Base-by-base conservation (phyloP, 1,140 invertebrate genomes). In the Tetraneura akinire region DNA sequence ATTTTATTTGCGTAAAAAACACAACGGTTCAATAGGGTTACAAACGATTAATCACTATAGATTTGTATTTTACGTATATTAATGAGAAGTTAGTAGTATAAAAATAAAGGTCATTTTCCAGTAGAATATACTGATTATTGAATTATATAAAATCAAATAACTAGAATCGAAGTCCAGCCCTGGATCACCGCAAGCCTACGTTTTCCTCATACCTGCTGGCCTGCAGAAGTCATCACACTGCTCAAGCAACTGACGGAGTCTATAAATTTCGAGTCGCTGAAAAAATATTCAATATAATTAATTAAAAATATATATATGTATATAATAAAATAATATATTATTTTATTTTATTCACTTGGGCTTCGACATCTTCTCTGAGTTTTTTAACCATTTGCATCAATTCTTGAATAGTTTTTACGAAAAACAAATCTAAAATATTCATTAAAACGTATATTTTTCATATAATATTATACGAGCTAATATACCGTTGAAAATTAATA, bases 161-260 rank as follows among this genome's bases (percentile, higher is more conserved):
- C 37, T 78, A 78, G 37, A 80, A 23, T 71, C 16, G 80, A 76
- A 81, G 66, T 70, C 82, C 78, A 81, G 80, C 68, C 80, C 73
- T 82, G 55, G 80, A 81, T 82, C 55, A 78, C 37, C 23, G 55
- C 26, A 32, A 82, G 68, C 53, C 74, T 37, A 60, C 62, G 23
- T 74, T 47, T 81, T 82, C 21, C 80, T 76, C 83, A 84, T 83
- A 84, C 84, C 83, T 84, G 83, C 83, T 84, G 83, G 83, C 37
- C 80, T 81, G 84, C 93, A 93, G 81, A 91, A 89, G 76, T 92
- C 92, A 76, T 92, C 92, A 85, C 94, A 96, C 82, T 92, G 90
- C 85, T 93, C 91, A 53, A 96, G 86, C 29, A 93, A 86, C 80
- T 89, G 88, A 23, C 91, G 88, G 71, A 96, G 87, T 76, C 88